Percentiles rank a stretch among this genome's conserved stretches.
These are phyloP conservation scores for Carassius auratus DNA, from an alignment of 2,113 vertebrate genomes.

Conservation along the genomic window DNA sequence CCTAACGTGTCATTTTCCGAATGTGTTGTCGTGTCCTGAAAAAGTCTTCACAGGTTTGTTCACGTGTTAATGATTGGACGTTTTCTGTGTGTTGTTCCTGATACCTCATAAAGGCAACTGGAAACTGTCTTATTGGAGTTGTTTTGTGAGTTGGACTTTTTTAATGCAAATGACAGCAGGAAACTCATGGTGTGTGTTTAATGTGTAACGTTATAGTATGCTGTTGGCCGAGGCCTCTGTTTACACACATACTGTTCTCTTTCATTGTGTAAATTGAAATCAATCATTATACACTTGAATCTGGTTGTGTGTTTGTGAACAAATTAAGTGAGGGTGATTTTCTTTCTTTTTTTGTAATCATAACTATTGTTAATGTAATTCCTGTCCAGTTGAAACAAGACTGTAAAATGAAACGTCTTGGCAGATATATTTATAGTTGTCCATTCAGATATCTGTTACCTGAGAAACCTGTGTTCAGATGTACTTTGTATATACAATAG, in stretches of 20 bases:
- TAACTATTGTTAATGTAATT: constrained; percentile 78
- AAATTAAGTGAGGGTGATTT: constrained; percentile 71
- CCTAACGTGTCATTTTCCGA: constrained; percentile 9
- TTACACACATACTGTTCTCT: constrained; percentile 43
- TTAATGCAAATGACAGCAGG: constrained; percentile 51
- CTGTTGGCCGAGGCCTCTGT: constrained; percentile 61
- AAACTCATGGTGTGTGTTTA: constrained; percentile 59
- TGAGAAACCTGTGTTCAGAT: constrained; percentile 86
- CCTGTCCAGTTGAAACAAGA: constrained; percentile 74
- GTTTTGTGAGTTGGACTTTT: constrained; percentile 5
- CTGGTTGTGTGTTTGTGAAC: constrained; percentile 73
- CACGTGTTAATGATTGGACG: constrained; percentile 64
- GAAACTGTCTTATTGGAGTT: constrained; percentile 64
- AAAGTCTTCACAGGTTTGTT: constrained; percentile 51
- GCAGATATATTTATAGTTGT: constrained; percentile 85
- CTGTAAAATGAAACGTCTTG: constrained; percentile 73
- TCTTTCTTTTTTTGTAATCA: constrained; percentile 57
- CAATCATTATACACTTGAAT: constrained; percentile 76
- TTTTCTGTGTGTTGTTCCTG: constrained; percentile 67
- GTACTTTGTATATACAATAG: constrained; percentile 92
- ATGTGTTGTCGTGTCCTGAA: constrained; percentile 39
- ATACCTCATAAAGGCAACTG: constrained; percentile 77
- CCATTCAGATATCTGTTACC: constrained; percentile 75
- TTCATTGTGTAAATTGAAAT: constrained; percentile 61
- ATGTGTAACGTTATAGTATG: constrained; percentile 55